Base-by-base conservation (phyloP, 2,797 vertebrate genomes). In the Telmatherina bonti region DNA sequence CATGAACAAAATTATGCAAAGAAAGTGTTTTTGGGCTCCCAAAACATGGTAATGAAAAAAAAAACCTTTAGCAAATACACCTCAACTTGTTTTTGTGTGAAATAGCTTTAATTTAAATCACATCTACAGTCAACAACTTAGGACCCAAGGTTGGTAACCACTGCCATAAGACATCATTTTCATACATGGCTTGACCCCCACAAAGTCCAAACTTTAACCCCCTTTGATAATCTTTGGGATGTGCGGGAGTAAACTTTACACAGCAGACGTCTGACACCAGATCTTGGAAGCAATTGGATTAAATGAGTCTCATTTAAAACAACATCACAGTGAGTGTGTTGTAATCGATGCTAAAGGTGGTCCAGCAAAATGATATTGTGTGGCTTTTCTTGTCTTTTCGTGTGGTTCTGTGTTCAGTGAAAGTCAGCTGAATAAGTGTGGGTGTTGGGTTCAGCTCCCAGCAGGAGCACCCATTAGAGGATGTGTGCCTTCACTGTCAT, bases 391-490 rank as follows among this genome's bases (percentile, higher is more conserved):
- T n/a, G 2, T 20, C 24, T 51, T 24, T 49, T 12, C 10, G 2
- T 61, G 65, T 68, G 59, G 9, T 9, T 38, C 29, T 71, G 62
- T 69, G 68, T 58, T 54, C 47, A 45, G 24, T 63, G 57, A 38
- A 27, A 56, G 26, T 73, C 26, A 15, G 7, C 52, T 67, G 65
- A 78, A 54, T 13, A 27, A 61, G 36, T 53, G 36, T 51, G 74
- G 55, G 35, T 54, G 36, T 5, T 22, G 56, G 68, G 62, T 78
- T 73, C 51, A 71, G 9, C 51, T 51, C 56, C 71, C 64, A 68
- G 49, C 61, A 53, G 64, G 53, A 26, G 33, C 64, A 27, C 26
- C 64, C 27, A 67, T 64, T 30, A 58, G 31, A 60, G 24, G 67
- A 73, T 55, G 66, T 52, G 31, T 16, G 52, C 41, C 45, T 36